Percentiles rank a stretch among this genome's conserved stretches.
Conservation (phyloP, 2,888 invertebrate genomes). For the Sesia bembeciformis region DNA sequence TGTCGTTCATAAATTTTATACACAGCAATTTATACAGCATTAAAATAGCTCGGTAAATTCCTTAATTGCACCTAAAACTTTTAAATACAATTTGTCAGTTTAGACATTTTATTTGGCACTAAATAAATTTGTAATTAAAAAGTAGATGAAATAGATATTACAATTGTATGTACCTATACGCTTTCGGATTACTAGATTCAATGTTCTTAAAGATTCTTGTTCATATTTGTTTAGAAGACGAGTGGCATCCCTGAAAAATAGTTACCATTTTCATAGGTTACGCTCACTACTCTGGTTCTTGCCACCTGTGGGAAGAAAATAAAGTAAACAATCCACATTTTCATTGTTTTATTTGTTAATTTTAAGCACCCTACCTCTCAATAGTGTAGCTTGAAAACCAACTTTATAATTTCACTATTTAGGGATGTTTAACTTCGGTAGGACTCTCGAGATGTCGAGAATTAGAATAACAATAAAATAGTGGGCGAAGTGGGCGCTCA, state of each 20-base stretch:
- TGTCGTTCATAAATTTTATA: too few relatives aligned
- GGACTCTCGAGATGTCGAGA: slow-evolving; percentile 20
- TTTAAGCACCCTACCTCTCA: not conserved
- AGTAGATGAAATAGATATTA: not conserved
- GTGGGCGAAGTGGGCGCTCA: slow-evolving; percentile 56
- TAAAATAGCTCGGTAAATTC: too few relatives aligned
- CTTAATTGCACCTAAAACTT: not conserved
- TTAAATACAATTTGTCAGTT: not conserved
- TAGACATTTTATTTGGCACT: not conserved
- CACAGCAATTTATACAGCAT: too few relatives aligned
- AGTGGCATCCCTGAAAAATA: slow-evolving; percentile 66
- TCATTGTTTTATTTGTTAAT: slow-evolving; percentile 29
- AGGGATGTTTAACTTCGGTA: not conserved
- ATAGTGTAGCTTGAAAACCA: not conserved
- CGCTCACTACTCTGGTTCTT: slow-evolving; percentile 70
- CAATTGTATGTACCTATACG: not conserved
- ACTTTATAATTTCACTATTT: not conserved
- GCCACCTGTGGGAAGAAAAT: slow-evolving; percentile 66
- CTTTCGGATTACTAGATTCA: not conserved
- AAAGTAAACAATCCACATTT: slow-evolving; percentile 54
- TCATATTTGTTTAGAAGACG: slow-evolving; percentile 20
- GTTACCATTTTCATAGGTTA: slow-evolving; percentile 70
- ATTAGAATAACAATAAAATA: slow-evolving; percentile 57
- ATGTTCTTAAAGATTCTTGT: not conserved
- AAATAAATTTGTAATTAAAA: not conserved